Percentiles rank a stretch among this genome's conserved stretches.
Conservation (phyloP, 2,113 vertebrate genomes). For the Erythrocercus mccallii region DNA sequence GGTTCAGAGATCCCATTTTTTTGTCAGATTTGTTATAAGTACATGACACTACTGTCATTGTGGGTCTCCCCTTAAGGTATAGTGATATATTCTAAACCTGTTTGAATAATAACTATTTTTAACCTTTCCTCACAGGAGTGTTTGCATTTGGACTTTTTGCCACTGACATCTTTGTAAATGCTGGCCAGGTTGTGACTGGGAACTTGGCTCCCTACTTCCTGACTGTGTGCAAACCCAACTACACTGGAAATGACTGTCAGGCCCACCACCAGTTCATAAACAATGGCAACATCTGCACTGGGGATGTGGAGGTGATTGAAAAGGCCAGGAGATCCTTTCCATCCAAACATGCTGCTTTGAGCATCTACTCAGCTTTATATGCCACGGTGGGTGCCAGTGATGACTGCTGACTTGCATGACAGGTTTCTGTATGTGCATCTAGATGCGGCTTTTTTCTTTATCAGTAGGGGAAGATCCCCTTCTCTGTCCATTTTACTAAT, state of each 20-base stretch:
- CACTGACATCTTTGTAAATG: constrained; percentile 98
- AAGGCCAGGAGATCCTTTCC: constrained; percentile 93
- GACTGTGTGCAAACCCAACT: constrained; percentile 96
- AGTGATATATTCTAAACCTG: not conserved
- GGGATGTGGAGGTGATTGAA: constrained; percentile 84
- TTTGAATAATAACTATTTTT: not conserved
- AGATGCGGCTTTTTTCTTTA: not conserved
- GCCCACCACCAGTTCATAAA: constrained; percentile 87
- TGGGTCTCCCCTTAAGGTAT: not conserved
- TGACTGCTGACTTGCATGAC: too few species aligned
- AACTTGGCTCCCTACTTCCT: constrained; percentile 95
- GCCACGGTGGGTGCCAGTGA: constrained; percentile 83
- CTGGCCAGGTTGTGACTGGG: constrained; percentile 95
- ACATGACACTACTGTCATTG: not conserved
- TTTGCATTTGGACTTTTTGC: constrained; percentile 98
- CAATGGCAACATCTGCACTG: constrained; percentile 93
- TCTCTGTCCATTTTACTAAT: not conserved
- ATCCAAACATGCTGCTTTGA: constrained; percentile 95
- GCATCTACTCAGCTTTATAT: constrained; percentile 95
- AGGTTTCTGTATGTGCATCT: not conserved
- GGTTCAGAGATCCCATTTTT: not conserved
- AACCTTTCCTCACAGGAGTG: constrained; percentile 80
- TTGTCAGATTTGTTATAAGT: not conserved
- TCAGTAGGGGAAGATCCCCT: not conserved
- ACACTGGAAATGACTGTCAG: constrained; percentile 88